A percentile compares a stretch with the other conserved stretches of the same genome.
Evolutionary conservation across 92 coral and sea anemone species (phyloP).

Genomic region (Hydrozoanthus gracilis): DNA sequence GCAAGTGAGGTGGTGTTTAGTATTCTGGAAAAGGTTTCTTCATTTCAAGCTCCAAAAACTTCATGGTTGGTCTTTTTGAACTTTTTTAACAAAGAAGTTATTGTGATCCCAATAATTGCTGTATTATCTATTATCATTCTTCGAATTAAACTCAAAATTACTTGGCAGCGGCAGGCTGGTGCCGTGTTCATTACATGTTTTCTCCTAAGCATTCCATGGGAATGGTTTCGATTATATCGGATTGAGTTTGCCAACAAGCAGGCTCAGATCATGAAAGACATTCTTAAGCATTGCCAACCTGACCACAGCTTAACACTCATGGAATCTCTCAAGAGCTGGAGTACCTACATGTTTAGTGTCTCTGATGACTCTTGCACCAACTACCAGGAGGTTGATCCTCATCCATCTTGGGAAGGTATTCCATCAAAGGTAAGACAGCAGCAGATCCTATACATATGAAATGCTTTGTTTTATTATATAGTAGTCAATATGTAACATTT

Average conservation of each 20-base stretch:
- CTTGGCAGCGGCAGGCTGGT: conserved; percentile 76
- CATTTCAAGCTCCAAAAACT: conserved; percentile 10
- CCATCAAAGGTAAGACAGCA: conserved; percentile 78
- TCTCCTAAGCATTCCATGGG: conserved; percentile 97
- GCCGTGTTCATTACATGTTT: conserved; percentile 64
- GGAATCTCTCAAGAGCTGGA: conserved; percentile 74
- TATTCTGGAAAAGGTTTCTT: conserved; percentile 36
- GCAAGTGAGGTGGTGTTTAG: too few species aligned
- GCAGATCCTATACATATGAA: neutral
- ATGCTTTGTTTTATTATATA: neutral
- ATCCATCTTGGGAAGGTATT: conserved; percentile 93
- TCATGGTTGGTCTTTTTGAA: conserved; percentile 41
- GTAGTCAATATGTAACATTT: neutral
- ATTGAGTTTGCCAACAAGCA: conserved; percentile 88
- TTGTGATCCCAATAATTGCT: conserved; percentile 47
- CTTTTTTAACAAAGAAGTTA: conserved; percentile 37
- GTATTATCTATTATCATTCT: conserved; percentile 53
- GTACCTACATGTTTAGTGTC: conserved; percentile 64
- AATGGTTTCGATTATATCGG: conserved; percentile 89
- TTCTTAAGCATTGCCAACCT: conserved; percentile 76
- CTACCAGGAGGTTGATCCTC: conserved; percentile 93
- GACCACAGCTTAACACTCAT: conserved; percentile 65
- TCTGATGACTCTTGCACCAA: conserved; percentile 70
- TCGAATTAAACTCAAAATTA: conserved; percentile 65
- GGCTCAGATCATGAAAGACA: conserved; percentile 67